phyloP scores from a whole-genome alignment of 2,113 vertebrate species.

The Okapia johnstoni region DNA sequence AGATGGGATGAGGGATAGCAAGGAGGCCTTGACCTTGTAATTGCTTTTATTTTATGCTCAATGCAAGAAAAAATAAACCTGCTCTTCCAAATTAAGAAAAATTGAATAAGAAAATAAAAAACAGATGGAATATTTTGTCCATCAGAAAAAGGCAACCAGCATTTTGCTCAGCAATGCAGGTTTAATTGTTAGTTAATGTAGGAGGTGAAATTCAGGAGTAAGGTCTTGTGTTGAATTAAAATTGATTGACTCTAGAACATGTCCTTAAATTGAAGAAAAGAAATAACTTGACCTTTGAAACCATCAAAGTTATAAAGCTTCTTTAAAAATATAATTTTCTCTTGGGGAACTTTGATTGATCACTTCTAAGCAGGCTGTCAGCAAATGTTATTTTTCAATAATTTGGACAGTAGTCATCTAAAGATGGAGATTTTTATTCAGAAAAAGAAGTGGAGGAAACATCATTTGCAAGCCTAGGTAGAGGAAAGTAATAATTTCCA shows the following conservation, averaged over 20 bases:
- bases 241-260: slow-evolving; percentile 65
- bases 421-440: slow-evolving; percentile 7
- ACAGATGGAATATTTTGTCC: slow-evolving; percentile 49
- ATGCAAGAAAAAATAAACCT: slow-evolving; percentile 58
- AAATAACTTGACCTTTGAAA: slow-evolving; percentile 65
- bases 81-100: slow-evolving; percentile 54
- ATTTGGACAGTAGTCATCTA: neutral
- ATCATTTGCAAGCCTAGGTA: slow-evolving; percentile 3
- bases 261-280: slow-evolving; percentile 56
- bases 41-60: slow-evolving; percentile 7
- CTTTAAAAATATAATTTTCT: slow-evolving; percentile 56
- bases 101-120: slow-evolving; percentile 20
- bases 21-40: neutral
- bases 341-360: slow-evolving; percentile 57
- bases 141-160: slow-evolving; percentile 55
- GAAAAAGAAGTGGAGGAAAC: neutral
- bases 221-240: slow-evolving; percentile 68
- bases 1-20: neutral
- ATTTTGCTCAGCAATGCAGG: slow-evolving; percentile 69
- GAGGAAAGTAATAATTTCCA: slow-evolving; percentile 54
- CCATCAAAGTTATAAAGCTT: slow-evolving; percentile 37
- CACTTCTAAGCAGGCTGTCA: slow-evolving; percentile 48
- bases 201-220: slow-evolving; percentile 52
- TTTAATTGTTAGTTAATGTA: slow-evolving; percentile 73
- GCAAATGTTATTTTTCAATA: slow-evolving; percentile 54